Evolutionary conservation across 2,888 invertebrate genomes (phyloP).

Genomic region (Thera britannica): DNA sequence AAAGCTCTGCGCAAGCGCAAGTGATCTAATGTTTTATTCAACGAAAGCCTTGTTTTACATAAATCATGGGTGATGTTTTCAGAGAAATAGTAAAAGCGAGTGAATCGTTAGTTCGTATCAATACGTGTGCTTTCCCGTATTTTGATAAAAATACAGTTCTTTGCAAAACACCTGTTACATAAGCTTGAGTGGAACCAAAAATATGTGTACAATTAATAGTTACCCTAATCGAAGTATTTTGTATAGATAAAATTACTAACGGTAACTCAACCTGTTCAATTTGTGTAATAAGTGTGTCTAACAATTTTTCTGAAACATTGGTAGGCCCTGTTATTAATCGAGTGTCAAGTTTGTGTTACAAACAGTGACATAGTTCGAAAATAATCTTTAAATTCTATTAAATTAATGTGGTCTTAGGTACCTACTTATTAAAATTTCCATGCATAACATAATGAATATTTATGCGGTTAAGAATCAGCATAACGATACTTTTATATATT

Average conservation of each 20-base stretch:
- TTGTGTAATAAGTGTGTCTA: too few relatives aligned
- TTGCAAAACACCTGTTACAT: not conserved
- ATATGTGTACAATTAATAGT: not conserved
- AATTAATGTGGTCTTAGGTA: too few relatives aligned
- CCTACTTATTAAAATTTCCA: not conserved
- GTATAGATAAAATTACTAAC: too few relatives aligned
- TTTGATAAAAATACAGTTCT: not conserved
- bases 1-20: slow-evolving; percentile 31
- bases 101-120: slow-evolving; percentile 1
- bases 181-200: not conserved
- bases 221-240: too few relatives aligned
- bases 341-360: too few relatives aligned
- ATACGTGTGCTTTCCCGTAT: not conserved
- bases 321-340: too few relatives aligned
- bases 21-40: slow-evolving; percentile 35
- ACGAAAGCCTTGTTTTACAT: slow-evolving; percentile 34
- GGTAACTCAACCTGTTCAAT: too few relatives aligned
- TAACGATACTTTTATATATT: slow-evolving; percentile 35
- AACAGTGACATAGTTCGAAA: not conserved
- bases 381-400: too few relatives aligned
- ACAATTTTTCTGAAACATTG: too few relatives aligned
- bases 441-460: not conserved
- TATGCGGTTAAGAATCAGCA: slow-evolving; percentile 25
- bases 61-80: slow-evolving; percentile 26
- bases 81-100: slow-evolving; percentile 13